Conservation (phyloP, 2,888 invertebrate genomes). For the Drosophila stalkeri region DNA sequence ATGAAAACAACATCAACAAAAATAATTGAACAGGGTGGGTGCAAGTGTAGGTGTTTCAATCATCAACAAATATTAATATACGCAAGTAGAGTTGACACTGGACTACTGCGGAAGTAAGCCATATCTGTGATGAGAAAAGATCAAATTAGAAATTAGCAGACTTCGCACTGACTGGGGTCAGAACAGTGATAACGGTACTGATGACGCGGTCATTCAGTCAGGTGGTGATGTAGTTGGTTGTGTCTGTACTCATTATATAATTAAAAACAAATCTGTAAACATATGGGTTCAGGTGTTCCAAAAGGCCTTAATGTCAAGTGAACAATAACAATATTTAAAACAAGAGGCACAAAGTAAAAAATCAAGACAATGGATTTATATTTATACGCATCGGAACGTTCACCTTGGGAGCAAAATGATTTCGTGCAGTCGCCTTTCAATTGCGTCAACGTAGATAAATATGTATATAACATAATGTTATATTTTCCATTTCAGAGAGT, state of each 20-base stretch:
- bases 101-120: slow-evolving; percentile 42
- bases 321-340: slow-evolving; percentile 35
- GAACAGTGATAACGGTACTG: slow-evolving; percentile 32
- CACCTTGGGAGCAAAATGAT: slow-evolving; percentile 48
- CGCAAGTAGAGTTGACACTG: slow-evolving; percentile 30
- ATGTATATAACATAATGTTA: slow-evolving; percentile 21
- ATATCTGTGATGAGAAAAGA: slow-evolving; percentile 29
- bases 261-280: slow-evolving; percentile 47
- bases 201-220: slow-evolving; percentile 50
- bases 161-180: slow-evolving; percentile 10
- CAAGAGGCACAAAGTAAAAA: slow-evolving; percentile 17
- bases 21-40: slow-evolving; percentile 48
- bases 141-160: slow-evolving; percentile 12
- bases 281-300: slow-evolving; percentile 42
- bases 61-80: slow-evolving; percentile 53
- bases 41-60: slow-evolving; percentile 30
- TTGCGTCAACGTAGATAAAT: slow-evolving; percentile 38
- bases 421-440: slow-evolving; percentile 45
- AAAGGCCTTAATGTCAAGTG: slow-evolving; percentile 15
- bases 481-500: slow-evolving; percentile 55
- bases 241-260: slow-evolving; percentile 69
- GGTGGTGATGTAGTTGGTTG: slow-evolving; percentile 40
- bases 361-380: slow-evolving; percentile 22
- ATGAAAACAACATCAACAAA: slow-evolving; percentile 44
- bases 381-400: slow-evolving; percentile 29